Base-by-base conservation (phyloP, 2,888 invertebrate species). In the Itoplectis maculator region DNA sequence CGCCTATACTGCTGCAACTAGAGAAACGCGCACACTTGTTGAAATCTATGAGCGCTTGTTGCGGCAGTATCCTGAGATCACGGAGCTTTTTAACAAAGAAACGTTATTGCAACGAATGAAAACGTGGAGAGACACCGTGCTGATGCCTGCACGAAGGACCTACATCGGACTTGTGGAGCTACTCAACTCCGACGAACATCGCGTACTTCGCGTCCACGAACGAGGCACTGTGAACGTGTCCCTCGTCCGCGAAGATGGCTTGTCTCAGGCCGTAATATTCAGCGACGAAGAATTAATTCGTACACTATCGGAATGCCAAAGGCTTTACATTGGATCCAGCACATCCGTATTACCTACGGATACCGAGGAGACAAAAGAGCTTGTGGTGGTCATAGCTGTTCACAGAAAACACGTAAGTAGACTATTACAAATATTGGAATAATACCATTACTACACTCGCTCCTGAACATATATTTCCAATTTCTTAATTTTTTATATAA, bases 251-350 rank as follows among this genome's bases (percentile, higher is more conserved):
- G 59, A 35, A 13, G 29, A 35, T 35, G 59, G n/a, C 35, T 11
- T 35, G 1, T 15, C 35, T 6, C 18, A 54, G 13, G 54, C 54
- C 9, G 9, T 54, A 20, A 23, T 51, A 15, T 51, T 51, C 15
- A 18, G 20, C 6, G 56, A 56, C 56, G 23, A 23, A 8, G 29
- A 6, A 23, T 56, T 56, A 13, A 59, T 59, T 35, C n/a, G 29
- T 15, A 6, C n/a, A 13, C 59, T 59, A 29, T 35, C 29, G n/a
- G 59, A 59, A 23, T 35, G 59, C 29, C 23, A 11, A 13, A 35
- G n/a, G 59, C 9, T 59, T 29, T n/a, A n/a, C 59, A n/a, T 59
- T 11, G 59, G 59, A 59, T 59, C 59, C 29, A 6, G n/a, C 13
- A 59, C 35, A 59, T 8, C 35, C n/a, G 7, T 35, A 13, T 0